Evolutionary conservation across 1,140 invertebrate species (phyloP).

Genomic region (Anastrepha ludens): DNA sequence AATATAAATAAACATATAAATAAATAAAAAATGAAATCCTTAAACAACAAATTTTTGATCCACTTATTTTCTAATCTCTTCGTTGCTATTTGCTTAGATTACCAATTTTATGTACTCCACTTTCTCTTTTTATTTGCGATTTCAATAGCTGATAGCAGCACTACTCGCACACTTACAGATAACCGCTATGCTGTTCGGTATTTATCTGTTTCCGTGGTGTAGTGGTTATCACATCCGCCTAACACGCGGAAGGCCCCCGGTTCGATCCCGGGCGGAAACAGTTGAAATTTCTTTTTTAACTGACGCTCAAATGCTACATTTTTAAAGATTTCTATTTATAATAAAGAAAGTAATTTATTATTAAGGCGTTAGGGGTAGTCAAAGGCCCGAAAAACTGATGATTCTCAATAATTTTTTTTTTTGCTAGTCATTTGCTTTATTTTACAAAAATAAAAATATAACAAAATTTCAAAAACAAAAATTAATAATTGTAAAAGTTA

Average conservation of each 20-base stretch:
- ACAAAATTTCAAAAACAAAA: too few species aligned
- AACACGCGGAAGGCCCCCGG: conserved; percentile 89
- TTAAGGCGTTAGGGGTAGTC: too few species aligned
- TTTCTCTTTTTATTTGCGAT: neutral
- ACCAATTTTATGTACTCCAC: neutral
- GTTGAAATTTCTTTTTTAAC: conserved; percentile 62
- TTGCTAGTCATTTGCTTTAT: too few species aligned
- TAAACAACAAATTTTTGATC: neutral
- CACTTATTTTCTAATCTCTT: neutral
- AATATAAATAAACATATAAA: neutral
- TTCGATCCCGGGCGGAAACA: conserved; percentile 91
- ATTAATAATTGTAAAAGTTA: too few species aligned
- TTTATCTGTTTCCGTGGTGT: conserved; percentile 79
- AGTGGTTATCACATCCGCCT: conserved; percentile 85
- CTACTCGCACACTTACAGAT: neutral
- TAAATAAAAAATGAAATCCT: neutral
- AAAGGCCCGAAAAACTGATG: too few species aligned
- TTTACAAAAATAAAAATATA: too few species aligned
- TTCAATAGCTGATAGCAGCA: neutral
- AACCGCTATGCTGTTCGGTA: neutral
- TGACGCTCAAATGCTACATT: neutral
- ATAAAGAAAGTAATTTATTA: too few species aligned
- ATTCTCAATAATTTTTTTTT: too few species aligned
- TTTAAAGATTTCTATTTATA: too few species aligned
- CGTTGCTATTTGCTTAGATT: neutral